Evolutionary conservation across 2,888 invertebrate species (phyloP).

Genomic region (Mayetiola destructor): DNA sequence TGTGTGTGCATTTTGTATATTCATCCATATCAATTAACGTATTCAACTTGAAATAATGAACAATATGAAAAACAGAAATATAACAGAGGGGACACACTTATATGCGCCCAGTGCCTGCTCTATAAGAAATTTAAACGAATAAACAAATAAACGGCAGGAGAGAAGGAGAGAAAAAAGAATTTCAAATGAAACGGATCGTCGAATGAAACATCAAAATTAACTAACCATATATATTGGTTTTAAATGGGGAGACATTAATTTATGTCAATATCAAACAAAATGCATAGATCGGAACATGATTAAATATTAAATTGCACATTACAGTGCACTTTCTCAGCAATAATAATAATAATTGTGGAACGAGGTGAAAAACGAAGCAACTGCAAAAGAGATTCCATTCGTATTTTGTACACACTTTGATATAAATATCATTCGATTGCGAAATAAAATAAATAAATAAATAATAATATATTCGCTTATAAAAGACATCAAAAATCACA

Average conservation of each 20-base stretch:
- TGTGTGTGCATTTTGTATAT: conserved; percentile 3
- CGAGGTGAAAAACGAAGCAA: background rate
- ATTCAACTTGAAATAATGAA: background rate
- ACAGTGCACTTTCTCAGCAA: conserved; percentile 2
- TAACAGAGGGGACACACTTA: too few species aligned
- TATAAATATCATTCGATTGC: too few species aligned
- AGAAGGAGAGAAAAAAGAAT: background rate
- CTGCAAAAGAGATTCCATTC: too few species aligned
- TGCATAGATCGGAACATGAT: conserved; percentile 5
- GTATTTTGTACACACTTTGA: too few species aligned
- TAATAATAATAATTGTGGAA: background rate
- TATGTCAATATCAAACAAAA: conserved; percentile 3
- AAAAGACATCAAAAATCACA: too few species aligned
- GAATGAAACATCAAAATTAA: too few species aligned
- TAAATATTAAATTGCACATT: conserved; percentile 4
- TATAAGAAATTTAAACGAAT: background rate
- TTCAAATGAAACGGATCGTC: too few species aligned
- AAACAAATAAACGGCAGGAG: background rate
- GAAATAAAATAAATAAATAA: too few species aligned
- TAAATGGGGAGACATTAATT: background rate
- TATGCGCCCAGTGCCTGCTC: too few species aligned
- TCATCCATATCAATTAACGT: conserved; percentile 1
- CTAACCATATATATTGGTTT: too few species aligned
- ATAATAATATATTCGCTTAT: too few species aligned
- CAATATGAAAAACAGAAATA: background rate